Percentiles rank a stretch among this genome's conserved stretches.
Conservation (phyloP, 1,140 invertebrate genomes). For the Tachypleus tridentatus region DNA sequence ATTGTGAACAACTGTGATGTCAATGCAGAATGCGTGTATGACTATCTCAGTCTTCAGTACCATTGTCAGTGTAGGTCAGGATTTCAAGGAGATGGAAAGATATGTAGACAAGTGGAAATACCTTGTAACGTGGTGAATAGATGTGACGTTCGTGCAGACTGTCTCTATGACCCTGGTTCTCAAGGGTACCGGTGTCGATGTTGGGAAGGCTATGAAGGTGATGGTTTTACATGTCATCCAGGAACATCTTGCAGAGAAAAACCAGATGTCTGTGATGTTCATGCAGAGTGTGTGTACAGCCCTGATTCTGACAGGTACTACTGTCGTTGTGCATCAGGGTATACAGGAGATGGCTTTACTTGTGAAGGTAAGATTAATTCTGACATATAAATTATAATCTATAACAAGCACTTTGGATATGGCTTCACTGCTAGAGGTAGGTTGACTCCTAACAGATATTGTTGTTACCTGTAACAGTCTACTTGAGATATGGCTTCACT, state of each 20-base stretch:
- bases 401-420: too few relatives aligned
- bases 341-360: conserved; percentile 59
- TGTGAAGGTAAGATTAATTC: conserved; percentile 39
- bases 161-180: conserved; percentile 11
- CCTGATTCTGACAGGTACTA: conserved; percentile 36
- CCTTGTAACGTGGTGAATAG: conserved; percentile 18
- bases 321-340: conserved; percentile 75
- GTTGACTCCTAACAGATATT: too few relatives aligned
- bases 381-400: too few relatives aligned
- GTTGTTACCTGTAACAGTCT: too few relatives aligned
- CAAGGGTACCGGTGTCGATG: conserved; percentile 41
- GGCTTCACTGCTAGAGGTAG: too few relatives aligned
- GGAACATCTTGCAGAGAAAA: conserved; percentile 52
- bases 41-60: conserved; percentile 39
- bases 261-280: conserved; percentile 49
- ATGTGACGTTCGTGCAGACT: conserved; percentile 17
- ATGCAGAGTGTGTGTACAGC: conserved; percentile 65
- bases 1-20: conserved; percentile 64
- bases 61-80: conserved; percentile 47
- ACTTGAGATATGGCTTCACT: too few relatives aligned
- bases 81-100: conserved; percentile 64
- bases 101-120: conserved; percentile 47
- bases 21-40: conserved; percentile 67
- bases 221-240: conserved; percentile 47
- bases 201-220: conserved; percentile 51